Base-by-base conservation (phyloP, 2,113 vertebrate genomes). In the Eleginops maclovinus region DNA sequence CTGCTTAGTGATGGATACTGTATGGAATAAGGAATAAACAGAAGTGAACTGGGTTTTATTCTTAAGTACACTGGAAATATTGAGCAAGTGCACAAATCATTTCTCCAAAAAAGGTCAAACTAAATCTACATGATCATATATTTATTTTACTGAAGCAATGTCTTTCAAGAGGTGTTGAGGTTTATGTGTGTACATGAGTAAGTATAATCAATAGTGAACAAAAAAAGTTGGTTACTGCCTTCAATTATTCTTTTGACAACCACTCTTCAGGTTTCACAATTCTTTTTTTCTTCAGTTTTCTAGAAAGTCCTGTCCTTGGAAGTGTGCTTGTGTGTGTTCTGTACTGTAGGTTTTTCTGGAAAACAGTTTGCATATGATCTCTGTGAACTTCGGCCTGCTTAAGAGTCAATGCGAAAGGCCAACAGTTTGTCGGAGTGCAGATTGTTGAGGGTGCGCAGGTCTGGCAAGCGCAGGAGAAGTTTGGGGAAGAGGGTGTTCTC, bases 341-440 rank as follows among this genome's bases (percentile, higher is more conserved):
- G 17, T 68, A 16, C 4, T 74, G 17, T 68, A 16, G 28, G 21
- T 49, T 40, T 10, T 24, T 70, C 4, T 71, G 44, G 58, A 31
- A 55, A 82, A 87, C 15, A 71, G 73, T 83, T 65, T 56, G 31
- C 53, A 10, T 75, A 10, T 22, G 51, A 55, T n/a, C 49, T 65
- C 26, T 15, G 5, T 46, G 49, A 47, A 26, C 0, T 28, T 44
- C 2, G 10, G 24, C 10, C 41, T 14, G 55, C 47, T 95, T 82
- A 95, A 44, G 93, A 91, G 75, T 95, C 92, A 9, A 95, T 95
- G 60, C 87, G 95, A 88, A 95, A 95, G 82, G 95, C 94, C 80
- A 95, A 84, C 67, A 96, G 93, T 83, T 95, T 95, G 85, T 96
- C 95, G 0, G 95, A 95, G 92, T 96, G 95, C 80, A 95, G 73